These are phyloP conservation scores for Corythornis vintsioides DNA, from an alignment of 2,113 vertebrate species.

Conservation along the genomic window DNA sequence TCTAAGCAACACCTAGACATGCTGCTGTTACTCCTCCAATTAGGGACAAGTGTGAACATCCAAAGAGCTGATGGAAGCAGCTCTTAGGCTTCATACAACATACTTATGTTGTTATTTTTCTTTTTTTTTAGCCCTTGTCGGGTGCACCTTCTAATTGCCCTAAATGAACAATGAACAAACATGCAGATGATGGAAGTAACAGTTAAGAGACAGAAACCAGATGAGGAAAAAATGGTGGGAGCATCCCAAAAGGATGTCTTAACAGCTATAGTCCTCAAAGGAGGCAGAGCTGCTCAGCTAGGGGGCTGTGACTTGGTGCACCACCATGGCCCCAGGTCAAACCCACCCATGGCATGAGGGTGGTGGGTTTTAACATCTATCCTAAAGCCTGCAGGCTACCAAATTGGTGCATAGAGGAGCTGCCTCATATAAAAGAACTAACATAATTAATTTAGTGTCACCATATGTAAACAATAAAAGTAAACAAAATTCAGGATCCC, in stretches of 20 bases:
- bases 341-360: background rate
- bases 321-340: background rate
- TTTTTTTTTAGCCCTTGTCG: background rate
- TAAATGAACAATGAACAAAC: background rate
- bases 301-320: background rate
- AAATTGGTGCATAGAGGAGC: background rate
- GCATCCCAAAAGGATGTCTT: background rate
- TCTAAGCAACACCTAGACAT: background rate
- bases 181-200: background rate
- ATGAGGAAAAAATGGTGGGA: background rate
- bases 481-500: too few relatives aligned
- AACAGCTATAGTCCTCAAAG: background rate
- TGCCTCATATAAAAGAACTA: background rate
- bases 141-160: background rate
- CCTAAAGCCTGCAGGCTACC: too few relatives aligned
- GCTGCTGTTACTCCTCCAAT: too few relatives aligned
- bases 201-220: background rate
- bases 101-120: rapidly evolving
- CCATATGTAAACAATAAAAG: background rate
- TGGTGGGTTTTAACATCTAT: background rate
- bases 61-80: background rate
- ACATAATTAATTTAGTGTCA: background rate
- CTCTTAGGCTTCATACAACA: background rate
- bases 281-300: background rate
- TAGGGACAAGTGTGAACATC: background rate